Percentiles rank a stretch among this genome's conserved stretches.
These are phyloP conservation scores for Uloborus diversus DNA, from an alignment of 1,140 invertebrate genomes.

Conservation along the genomic window DNA sequence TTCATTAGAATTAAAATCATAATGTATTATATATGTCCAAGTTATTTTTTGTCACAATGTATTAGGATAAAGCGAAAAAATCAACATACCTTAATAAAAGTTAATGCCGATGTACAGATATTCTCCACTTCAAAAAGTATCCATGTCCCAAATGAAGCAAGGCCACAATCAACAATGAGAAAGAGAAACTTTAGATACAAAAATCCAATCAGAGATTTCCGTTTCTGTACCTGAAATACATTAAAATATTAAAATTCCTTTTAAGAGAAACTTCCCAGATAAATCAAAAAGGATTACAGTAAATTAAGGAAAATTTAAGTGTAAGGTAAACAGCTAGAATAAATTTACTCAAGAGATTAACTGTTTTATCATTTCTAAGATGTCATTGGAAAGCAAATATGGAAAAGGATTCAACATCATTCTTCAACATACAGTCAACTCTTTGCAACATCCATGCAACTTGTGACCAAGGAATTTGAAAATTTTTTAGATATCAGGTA, in stretches of 20 bases:
- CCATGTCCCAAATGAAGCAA: conserved; percentile 28
- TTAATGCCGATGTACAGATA: not conserved
- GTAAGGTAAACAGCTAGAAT: too few species aligned
- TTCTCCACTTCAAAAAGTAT: not conserved
- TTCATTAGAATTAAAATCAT: not conserved
- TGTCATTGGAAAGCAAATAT: not conserved
- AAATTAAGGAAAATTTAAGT: not conserved
- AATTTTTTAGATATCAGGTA: too few species aligned
- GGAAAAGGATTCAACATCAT: not conserved
- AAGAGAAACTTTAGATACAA: conserved; percentile 14
- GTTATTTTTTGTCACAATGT: not conserved
- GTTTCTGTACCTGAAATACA: conserved; percentile 12
- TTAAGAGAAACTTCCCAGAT: not conserved
- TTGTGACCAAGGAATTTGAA: too few species aligned
- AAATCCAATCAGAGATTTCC: not conserved
- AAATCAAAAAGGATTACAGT: not conserved
- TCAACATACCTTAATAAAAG: conserved; percentile 12
- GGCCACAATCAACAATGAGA: not conserved
- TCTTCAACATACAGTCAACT: too few species aligned
- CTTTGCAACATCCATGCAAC: too few species aligned
- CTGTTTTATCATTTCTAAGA: not conserved
- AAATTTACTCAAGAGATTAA: not conserved
- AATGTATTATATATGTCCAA: not conserved
- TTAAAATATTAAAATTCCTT: not conserved
- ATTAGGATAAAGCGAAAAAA: not conserved